These are phyloP conservation scores for Brotogeris chrysoptera DNA, from an alignment of 2,797 vertebrate species.

Conservation along the genomic window DNA sequence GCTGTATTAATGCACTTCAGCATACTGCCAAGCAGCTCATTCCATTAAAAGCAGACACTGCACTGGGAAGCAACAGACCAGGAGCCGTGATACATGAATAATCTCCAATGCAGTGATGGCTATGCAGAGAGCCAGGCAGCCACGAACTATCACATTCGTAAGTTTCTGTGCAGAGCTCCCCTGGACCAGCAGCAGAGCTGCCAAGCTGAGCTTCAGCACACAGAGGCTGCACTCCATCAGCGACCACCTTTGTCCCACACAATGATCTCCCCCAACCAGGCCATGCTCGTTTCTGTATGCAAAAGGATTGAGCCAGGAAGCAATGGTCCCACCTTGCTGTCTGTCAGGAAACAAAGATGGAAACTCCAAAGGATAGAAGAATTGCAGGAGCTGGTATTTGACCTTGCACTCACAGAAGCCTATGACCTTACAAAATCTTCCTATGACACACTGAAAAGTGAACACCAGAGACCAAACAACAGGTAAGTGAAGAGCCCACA, in stretches of 20 bases:
- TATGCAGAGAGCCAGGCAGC: not conserved
- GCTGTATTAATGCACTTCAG: not conserved
- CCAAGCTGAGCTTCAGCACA: not conserved
- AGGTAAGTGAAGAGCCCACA: not conserved
- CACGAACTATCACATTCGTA: fast-evolving
- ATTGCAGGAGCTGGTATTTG: not conserved
- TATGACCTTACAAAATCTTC: not conserved
- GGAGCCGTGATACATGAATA: not conserved
- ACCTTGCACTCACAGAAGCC: not conserved
- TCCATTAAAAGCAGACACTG: not conserved
- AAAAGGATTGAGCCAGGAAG: not conserved
- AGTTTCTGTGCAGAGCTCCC: not conserved
- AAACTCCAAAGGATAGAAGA: not conserved
- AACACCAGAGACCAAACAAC: not conserved
- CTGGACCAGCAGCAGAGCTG: not conserved
- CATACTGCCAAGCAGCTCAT: not conserved
- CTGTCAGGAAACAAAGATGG: not conserved
- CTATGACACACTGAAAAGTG: not conserved
- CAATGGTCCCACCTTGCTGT: not conserved
- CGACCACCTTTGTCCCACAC: not conserved
- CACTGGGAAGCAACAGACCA: not conserved
- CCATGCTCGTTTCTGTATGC: not conserved
- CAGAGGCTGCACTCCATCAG: not conserved
- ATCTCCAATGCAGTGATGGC: not conserved
- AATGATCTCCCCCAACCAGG: not conserved